These are phyloP conservation scores for Tipula unca DNA, from an alignment of 2,888 invertebrate species.

Conservation along the genomic window DNA sequence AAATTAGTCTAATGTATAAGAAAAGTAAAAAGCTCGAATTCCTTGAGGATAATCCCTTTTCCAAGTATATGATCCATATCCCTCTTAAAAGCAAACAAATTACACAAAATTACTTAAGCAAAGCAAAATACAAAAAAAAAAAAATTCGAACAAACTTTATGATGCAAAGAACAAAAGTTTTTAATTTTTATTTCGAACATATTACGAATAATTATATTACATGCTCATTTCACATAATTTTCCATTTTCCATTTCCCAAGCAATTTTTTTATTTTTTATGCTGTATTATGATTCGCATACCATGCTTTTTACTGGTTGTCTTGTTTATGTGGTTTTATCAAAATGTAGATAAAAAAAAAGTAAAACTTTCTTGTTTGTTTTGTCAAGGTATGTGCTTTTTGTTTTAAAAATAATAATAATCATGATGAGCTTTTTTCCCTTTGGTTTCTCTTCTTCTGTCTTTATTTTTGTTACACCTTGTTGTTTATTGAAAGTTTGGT, in stretches of 20 bases:
- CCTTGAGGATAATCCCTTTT: not conserved
- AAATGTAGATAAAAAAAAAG: not conserved
- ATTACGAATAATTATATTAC: conserved; percentile 8
- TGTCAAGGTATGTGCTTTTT: conserved; percentile 14
- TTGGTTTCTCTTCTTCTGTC: not conserved
- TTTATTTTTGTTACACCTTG: not conserved
- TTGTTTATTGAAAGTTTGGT: not conserved
- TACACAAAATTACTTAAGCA: not conserved
- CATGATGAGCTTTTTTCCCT: not conserved
- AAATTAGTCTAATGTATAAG: not conserved
- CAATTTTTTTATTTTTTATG: not conserved
- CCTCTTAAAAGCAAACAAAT: not conserved
- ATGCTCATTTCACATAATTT: conserved; percentile 14
- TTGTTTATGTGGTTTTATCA: conserved; percentile 14
- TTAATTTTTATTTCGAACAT: not conserved
- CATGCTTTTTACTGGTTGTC: not conserved
- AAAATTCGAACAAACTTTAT: not conserved
- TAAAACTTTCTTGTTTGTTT: not conserved
- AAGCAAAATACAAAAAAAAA: not conserved
- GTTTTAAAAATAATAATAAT: not conserved
- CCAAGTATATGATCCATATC: not conserved
- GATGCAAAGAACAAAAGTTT: not conserved
- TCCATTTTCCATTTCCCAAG: not conserved
- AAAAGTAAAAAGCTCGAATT: not conserved
- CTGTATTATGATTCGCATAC: not conserved